Conservation (phyloP, 2,888 invertebrate species). For the Marasmarcha lunaedactyla region DNA sequence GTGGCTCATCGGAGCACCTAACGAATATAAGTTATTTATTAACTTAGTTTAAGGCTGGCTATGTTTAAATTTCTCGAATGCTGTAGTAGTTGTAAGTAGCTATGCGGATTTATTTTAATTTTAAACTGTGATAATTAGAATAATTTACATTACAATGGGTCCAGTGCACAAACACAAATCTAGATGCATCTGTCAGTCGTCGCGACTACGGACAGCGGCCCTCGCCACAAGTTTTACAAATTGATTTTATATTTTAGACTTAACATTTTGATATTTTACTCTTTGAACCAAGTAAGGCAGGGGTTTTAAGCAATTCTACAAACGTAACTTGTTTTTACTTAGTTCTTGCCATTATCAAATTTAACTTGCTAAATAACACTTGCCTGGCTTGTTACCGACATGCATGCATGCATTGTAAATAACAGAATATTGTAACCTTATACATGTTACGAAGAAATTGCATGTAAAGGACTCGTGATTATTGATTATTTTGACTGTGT, state of each 20-base stretch:
- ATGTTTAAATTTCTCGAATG: slow-evolving; percentile 50
- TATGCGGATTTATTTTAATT: slow-evolving; percentile 51
- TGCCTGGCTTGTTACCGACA: slow-evolving; percentile 4
- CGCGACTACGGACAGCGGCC: too few species aligned
- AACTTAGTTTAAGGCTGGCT: slow-evolving; percentile 58
- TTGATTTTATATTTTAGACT: too few species aligned
- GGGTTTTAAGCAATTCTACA: not conserved
- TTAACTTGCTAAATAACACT: slow-evolving; percentile 4
- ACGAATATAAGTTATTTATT: slow-evolving; percentile 63
- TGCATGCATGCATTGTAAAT: too few species aligned
- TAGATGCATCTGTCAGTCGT: too few species aligned
- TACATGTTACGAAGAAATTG: too few species aligned
- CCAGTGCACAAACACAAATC: slow-evolving; percentile 23
- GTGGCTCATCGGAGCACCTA: slow-evolving; percentile 34
- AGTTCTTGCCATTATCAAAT: slow-evolving; percentile 4
- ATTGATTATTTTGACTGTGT: too few species aligned
- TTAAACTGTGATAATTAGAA: slow-evolving; percentile 68
- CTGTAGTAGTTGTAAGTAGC: slow-evolving; percentile 34
- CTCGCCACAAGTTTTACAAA: too few species aligned
- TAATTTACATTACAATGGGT: slow-evolving; percentile 34
- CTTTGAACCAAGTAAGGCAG: not conserved
- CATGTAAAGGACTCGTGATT: too few species aligned
- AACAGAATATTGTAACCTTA: too few species aligned
- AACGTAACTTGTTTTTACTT: not conserved
- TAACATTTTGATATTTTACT: too few species aligned